Conservation (phyloP, 2,888 invertebrate genomes). For the Tachina lurida region DNA sequence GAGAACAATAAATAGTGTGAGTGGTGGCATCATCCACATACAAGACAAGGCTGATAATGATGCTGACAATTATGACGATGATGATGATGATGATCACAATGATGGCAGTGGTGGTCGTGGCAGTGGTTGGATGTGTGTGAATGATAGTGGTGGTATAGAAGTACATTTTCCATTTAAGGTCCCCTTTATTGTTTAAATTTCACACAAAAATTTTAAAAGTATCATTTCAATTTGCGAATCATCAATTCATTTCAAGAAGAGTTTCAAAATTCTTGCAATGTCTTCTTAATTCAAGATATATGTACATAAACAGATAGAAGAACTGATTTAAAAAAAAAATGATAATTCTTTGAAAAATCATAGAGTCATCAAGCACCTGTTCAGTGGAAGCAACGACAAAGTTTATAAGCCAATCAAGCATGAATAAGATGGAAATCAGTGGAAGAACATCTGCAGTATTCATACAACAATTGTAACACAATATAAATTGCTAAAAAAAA, state of each 20-base stretch:
- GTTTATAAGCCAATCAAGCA: too few species aligned
- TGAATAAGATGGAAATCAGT: too few species aligned
- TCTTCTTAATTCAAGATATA: too few species aligned
- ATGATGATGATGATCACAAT: constrained; percentile 7
- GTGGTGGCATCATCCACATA: constrained; percentile 13
- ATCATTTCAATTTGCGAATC: constrained; percentile 32
- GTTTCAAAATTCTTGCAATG: background rate
- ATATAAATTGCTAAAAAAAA: too few species aligned
- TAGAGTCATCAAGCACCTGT: too few species aligned
- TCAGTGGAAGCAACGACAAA: too few species aligned
- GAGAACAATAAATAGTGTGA: constrained; percentile 15
- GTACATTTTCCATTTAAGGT: constrained; percentile 38
- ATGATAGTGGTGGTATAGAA: background rate
- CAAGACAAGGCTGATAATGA: constrained; percentile 28
- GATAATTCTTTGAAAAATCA: too few species aligned
- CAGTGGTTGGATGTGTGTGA: background rate
- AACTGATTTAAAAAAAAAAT: too few species aligned
- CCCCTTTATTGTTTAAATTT: constrained; percentile 27
- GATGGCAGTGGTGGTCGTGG: constrained; percentile 3
- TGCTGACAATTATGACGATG: constrained; percentile 32
- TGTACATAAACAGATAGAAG: too few species aligned
- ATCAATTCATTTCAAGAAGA: constrained; percentile 2
- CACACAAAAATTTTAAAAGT: constrained; percentile 31
- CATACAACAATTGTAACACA: too few species aligned
- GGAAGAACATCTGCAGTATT: too few species aligned